phyloP scores from a whole-genome alignment of 2,113 vertebrate genomes.

The Candoia aspera region DNA sequence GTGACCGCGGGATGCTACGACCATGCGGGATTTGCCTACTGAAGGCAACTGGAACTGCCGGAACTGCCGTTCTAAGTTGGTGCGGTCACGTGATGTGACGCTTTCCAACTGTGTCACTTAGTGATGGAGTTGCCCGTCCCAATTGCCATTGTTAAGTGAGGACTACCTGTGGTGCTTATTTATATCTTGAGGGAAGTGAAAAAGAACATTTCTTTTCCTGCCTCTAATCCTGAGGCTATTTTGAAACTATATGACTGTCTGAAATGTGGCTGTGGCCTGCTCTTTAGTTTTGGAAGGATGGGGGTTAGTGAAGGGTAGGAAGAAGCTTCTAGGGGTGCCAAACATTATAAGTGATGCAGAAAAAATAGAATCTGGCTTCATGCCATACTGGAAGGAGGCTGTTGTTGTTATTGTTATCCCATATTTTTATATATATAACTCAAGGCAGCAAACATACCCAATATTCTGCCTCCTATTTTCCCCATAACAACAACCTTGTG shows the following conservation, averaged over 20 bases:
- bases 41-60: background rate
- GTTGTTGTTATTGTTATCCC: too few relatives aligned
- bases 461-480: too few relatives aligned
- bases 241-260: background rate
- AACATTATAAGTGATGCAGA: background rate
- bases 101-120: background rate
- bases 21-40: background rate
- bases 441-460: too few relatives aligned
- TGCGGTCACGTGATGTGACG: background rate
- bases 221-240: background rate
- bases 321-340: background rate
- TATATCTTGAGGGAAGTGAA: background rate
- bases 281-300: background rate
- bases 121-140: background rate
- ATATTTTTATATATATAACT: too few relatives aligned
- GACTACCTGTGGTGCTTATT: background rate
- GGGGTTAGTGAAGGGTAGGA: background rate
- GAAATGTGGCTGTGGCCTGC: background rate
- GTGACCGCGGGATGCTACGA: background rate
- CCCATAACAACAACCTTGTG: too few relatives aligned
- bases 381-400: too few relatives aligned
- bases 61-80: background rate
- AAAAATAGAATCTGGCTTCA: background rate
- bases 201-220: background rate
- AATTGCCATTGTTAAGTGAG: background rate